Evolutionary conservation across 2,797 vertebrate genomes (phyloP), one percentile per base, ranked within the genome.

Genomic region (Hippopotamyrus pictus): DNA sequence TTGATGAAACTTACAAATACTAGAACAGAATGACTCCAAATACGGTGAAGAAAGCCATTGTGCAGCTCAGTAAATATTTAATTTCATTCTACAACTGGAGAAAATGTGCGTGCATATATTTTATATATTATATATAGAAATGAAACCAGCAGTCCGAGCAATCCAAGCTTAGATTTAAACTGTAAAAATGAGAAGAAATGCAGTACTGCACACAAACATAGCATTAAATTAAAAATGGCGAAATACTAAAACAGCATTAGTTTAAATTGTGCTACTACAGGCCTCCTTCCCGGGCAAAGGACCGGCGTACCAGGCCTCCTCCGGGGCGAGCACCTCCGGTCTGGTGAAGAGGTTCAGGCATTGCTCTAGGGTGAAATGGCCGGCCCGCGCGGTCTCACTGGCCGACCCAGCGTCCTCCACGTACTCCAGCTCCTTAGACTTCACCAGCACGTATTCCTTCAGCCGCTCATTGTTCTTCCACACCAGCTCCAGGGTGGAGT

Each of bases 321-420:
- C 99, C 0, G 99, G 99, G 1, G 99, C 99, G 92, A 99, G 95
- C 92, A 99, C 98, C 95, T 99, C 99, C 0, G 99, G 99, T 92
- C 97, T 98, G 0, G 99, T 99, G 93, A 99, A 99, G 90, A 99
- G 98, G 92, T 98, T 99, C 92, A 99, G 97, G 94, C 99, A 99
- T 94, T 99, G 99, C 93, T 98, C 98, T 92, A 99, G 95, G n/a
- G 98, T 99, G 93, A 99, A 99, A 93, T 99, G 97, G 90, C 98
- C 98, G 0, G 98, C 98, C 11, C 98, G 96, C 89, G 98, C 97
- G 0, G 98, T 98, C 94, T 99, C 97, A 0, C 97, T 98, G 59
- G 97, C 96, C 0, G 98, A 99, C 89, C 98, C 95, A 0, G 97
- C 97, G 90, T 99, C 98, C 91, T 99, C 99, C 5, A 98, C 96